Base-by-base conservation (phyloP, 2,797 vertebrate species). In the Cygnus olor region DNA sequence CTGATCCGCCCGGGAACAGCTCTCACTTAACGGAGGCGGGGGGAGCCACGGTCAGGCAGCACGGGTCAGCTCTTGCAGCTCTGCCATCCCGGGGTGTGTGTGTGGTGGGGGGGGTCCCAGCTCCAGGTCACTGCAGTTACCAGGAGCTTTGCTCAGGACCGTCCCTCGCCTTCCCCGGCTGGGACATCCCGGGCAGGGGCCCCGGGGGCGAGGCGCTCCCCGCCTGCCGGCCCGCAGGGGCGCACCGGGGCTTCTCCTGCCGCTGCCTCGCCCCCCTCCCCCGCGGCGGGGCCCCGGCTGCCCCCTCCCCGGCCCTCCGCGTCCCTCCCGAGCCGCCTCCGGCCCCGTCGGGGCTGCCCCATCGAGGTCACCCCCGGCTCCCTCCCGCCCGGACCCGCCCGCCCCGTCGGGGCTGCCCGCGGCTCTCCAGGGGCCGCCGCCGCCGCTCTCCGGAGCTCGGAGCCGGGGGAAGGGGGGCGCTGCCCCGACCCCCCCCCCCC, bases 151-250 rank as follows among this genome's bases (percentile, higher is more conserved):
- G 49, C 40, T 63, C 34, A 5, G 20, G 65, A 32, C 20, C 10
- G 1, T 12, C 9, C 44, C 40, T n/a, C 24, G 1, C 30, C 71
- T 21, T 7, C 16, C 51, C 27, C 0, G 2, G 21, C 45, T 4
- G 7, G 40, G 70, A 22, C 66, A 36, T 4, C 40, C 44, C 63
- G 13, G 28, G 45, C 7, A 27, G 60, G n/a, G 24, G 18, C 32
- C 11, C 45, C 6, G 22, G 10, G 3, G 3, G 11, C 9, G 44
- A 4, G 28, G 36, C n/a, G 57, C 11, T 27, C 15, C 65, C 27
- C 32, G 2, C 20, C 68, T 5, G 24, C 28, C 25, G 19, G 19
- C 25, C 24, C 27, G 13, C 21, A 19, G 56, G 64, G 61, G 15
- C 3, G 6, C n/a, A 5, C 8, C 1, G 3, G 13, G 42, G 14